A percentile compares a stretch with the other conserved stretches of the same genome.
phyloP scores from a whole-genome alignment of 2,888 invertebrate species.

The Epiblema foenella region DNA sequence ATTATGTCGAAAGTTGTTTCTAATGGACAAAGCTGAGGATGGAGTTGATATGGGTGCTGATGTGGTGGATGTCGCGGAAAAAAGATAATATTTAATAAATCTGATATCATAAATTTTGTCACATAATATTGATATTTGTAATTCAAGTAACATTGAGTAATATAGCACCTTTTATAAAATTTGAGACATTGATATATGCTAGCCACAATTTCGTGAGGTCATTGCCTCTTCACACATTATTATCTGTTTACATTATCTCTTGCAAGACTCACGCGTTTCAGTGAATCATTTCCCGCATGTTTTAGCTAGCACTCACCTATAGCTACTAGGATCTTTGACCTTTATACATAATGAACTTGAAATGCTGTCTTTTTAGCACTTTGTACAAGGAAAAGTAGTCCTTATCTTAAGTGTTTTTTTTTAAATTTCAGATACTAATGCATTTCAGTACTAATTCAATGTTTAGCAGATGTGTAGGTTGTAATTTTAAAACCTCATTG shows the following conservation, averaged over 20 bases:
- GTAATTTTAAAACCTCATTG: too few species aligned
- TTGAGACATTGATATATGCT: constrained; percentile 2
- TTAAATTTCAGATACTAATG: neutral
- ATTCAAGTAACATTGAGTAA: neutral
- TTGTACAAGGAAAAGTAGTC: neutral
- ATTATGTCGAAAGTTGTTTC: neutral
- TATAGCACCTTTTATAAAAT: neutral
- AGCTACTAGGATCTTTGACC: constrained; percentile 21
- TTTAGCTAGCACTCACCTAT: constrained; percentile 19
- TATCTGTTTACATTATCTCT: constrained; percentile 39
- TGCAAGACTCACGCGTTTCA: constrained; percentile 3
- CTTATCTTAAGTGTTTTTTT: neutral
- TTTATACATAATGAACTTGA: constrained; percentile 17
- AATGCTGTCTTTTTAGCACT: constrained; percentile 18
- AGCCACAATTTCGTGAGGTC: constrained; percentile 30
- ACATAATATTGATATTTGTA: neutral
- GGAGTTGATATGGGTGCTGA: neutral
- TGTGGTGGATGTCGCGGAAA: neutral
- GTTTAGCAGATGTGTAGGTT: neutral
- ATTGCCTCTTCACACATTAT: constrained; percentile 36
- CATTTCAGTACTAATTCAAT: neutral
- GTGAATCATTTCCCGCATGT: constrained; percentile 32
- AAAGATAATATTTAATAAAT: neutral
- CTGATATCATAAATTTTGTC: neutral
- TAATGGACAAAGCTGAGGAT: neutral